Evolutionary conservation across 2,113 vertebrate genomes (phyloP).

Genomic region (Chaetorhynchus papuensis): DNA sequence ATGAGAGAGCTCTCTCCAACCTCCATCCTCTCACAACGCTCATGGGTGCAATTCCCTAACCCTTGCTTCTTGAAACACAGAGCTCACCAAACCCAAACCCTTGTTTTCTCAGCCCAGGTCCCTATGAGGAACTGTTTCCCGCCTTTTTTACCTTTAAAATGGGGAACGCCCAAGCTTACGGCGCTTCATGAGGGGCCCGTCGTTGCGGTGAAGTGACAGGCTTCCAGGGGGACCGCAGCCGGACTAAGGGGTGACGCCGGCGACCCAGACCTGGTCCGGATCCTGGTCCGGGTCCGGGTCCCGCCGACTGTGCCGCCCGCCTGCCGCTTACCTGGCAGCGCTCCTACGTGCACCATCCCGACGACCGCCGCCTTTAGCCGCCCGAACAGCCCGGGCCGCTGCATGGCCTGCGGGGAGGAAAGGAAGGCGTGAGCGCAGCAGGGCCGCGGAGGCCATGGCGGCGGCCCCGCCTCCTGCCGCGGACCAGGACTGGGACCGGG

Average conservation of each 20-base stretch:
- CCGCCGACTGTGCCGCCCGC: background rate
- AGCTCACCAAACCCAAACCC: background rate
- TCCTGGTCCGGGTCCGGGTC: background rate
- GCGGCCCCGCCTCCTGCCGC: background rate
- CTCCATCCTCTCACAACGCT: rapidly evolving
- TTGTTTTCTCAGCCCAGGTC: too few relatives aligned
- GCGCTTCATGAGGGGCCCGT: background rate
- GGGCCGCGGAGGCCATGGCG: background rate
- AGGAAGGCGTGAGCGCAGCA: background rate
- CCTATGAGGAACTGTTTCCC: rapidly evolving
- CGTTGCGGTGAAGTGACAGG: background rate
- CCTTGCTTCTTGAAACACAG: background rate
- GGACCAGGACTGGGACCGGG: background rate
- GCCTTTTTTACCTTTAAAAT: background rate
- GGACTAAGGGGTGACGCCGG: too few relatives aligned
- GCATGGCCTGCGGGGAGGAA: slow-evolving; percentile 56
- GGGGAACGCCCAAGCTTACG: rapidly evolving
- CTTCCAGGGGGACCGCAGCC: too few relatives aligned
- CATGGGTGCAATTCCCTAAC: rapidly evolving
- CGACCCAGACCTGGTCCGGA: background rate
- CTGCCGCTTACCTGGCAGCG: slow-evolving; percentile 78
- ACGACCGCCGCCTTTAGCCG: slow-evolving; percentile 73
- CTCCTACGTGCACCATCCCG: slow-evolving; percentile 83
- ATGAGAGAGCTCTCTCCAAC: rapidly evolving
- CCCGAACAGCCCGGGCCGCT: slow-evolving; percentile 72